phyloP scores from a whole-genome alignment of 2,797 vertebrate species.

The Liasis olivaceus region DNA sequence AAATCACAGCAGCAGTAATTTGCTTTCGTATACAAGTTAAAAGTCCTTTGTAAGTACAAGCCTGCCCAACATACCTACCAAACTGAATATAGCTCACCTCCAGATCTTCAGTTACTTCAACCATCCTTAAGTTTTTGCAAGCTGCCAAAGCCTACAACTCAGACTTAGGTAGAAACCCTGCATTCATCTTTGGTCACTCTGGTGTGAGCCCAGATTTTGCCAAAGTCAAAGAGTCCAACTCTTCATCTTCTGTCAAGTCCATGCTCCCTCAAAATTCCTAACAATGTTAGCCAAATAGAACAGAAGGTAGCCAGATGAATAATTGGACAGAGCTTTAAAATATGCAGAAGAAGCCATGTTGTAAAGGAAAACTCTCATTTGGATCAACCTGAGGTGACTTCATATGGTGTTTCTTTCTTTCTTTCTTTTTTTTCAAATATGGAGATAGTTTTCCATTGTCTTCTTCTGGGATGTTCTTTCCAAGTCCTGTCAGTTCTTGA shows the following conservation, averaged over 20 bases:
- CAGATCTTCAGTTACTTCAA: no score
- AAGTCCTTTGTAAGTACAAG: not conserved
- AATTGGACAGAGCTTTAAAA: no score
- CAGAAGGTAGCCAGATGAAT: not conserved
- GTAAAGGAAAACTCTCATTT: not conserved
- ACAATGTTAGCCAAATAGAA: not conserved
- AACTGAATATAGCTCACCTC: not conserved
- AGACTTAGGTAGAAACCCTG: not conserved
- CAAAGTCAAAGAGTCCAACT: not conserved
- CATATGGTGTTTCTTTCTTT: no score
- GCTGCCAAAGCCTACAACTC: not conserved
- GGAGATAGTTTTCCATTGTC: no score
- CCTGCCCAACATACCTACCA: not conserved
- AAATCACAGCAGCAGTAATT: no score
- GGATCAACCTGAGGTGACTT: not conserved
- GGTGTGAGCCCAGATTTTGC: not conserved
- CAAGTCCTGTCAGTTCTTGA: no score
- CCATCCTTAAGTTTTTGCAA: no score
- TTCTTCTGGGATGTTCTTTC: no score
- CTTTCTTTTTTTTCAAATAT: no score
- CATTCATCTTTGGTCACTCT: not conserved
- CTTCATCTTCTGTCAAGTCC: not conserved
- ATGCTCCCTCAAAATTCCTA: slow-evolving; percentile 15
- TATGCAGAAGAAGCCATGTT: not conserved
- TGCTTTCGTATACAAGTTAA: no score